Conservation (phyloP, 2,113 vertebrate genomes). For the Corythaeola cristata region DNA sequence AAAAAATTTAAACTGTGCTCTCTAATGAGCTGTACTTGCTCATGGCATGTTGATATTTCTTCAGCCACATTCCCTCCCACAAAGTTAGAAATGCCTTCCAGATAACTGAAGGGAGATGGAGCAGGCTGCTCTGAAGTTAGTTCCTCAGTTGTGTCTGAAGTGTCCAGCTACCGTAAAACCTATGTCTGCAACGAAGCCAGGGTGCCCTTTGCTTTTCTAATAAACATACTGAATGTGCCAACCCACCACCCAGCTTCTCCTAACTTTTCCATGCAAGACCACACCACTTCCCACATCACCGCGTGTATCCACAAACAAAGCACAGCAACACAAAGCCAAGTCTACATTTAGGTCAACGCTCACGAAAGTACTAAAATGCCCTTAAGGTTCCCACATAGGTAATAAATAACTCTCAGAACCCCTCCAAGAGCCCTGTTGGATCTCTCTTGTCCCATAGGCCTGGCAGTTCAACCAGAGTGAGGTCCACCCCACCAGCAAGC, state of each 20-base stretch:
- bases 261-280: not conserved
- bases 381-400: not conserved
- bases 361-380: not conserved
- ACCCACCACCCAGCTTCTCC: not conserved
- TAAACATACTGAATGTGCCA: fast-evolving
- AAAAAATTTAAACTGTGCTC: not conserved
- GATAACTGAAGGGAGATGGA: not conserved
- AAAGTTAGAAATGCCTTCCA: not conserved
- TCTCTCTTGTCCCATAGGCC: not conserved
- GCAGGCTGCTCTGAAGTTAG: not conserved
- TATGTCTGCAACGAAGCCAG: fast-evolving
- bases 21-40: not conserved
- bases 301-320: not conserved
- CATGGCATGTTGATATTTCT: not conserved
- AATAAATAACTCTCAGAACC: not conserved
- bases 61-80: slow-evolving; percentile 31
- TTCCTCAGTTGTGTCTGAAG: not conserved
- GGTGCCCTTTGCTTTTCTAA: not conserved
- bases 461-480: not conserved
- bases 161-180: not conserved
- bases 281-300: not conserved
- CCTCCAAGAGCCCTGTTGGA: not conserved
- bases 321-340: not conserved
- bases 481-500: not conserved
- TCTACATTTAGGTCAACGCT: not conserved